A percentile compares a stretch with the other conserved stretches of the same genome.
These are phyloP conservation scores for Fragum fragum DNA, from an alignment of 2,888 invertebrate genomes.

Conservation along the genomic window DNA sequence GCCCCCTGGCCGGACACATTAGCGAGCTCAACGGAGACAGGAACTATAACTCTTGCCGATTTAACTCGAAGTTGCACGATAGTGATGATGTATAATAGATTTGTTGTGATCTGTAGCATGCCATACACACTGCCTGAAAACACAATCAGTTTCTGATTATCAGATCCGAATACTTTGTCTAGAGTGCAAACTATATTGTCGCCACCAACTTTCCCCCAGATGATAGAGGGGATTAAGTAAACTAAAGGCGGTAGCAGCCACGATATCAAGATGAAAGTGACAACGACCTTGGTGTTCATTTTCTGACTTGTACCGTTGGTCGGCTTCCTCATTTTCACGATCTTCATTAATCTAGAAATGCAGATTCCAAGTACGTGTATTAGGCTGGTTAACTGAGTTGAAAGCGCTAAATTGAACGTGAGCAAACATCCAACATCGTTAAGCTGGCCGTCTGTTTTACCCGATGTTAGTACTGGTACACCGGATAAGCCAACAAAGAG, in stretches of 20 bases:
- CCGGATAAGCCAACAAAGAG: neutral
- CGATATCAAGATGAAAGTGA: neutral
- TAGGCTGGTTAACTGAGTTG: neutral
- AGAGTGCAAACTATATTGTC: neutral
- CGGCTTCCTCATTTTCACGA: neutral
- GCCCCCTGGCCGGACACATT: neutral
- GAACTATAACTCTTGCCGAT: neutral
- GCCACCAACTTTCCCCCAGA: neutral
- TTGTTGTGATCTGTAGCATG: neutral
- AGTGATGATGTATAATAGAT: neutral
- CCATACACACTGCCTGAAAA: neutral
- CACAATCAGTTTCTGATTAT: neutral
- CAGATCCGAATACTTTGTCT: neutral
- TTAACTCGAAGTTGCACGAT: neutral
- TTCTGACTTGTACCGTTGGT: neutral
- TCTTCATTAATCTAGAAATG: neutral
- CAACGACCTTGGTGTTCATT: neutral
- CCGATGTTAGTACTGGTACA: neutral
- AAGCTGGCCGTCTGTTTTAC: neutral
- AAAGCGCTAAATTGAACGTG: neutral
- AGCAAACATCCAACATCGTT: neutral
- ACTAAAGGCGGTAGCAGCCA: neutral
- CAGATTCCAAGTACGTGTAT: neutral
- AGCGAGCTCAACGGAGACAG: neutral
- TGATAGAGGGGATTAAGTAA: neutral